These are phyloP conservation scores for Cochlearius cochlearius DNA, from an alignment of 2,113 vertebrate species.

Conservation along the genomic window DNA sequence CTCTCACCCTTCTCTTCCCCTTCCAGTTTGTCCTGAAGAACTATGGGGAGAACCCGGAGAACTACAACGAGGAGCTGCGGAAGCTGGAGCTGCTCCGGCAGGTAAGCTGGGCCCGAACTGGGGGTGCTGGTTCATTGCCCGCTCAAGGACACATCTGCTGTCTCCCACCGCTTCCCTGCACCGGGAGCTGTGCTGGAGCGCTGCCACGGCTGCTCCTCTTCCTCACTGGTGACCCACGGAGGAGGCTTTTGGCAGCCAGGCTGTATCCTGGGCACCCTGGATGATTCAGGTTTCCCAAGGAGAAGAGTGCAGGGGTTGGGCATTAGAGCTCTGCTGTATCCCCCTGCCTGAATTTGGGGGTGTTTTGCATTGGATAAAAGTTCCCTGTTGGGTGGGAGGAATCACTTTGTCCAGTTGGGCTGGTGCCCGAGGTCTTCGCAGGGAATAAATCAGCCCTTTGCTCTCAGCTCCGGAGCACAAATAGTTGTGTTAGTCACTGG, in stretches of 20 bases:
- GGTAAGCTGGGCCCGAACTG: conserved; percentile 56
- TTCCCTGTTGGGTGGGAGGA: background rate
- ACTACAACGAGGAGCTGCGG: conserved; percentile 94
- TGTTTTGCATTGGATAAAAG: background rate
- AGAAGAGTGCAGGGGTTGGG: accelerated
- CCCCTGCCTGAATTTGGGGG: background rate
- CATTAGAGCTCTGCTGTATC: background rate
- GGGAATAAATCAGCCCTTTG: background rate
- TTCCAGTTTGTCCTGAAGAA: conserved; percentile 92
- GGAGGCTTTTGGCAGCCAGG: accelerated
- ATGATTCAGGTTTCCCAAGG: background rate
- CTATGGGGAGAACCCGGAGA: conserved; percentile 95
- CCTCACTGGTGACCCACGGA: accelerated
- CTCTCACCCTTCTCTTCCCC: background rate
- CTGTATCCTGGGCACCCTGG: no score
- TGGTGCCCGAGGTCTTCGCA: background rate
- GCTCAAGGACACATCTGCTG: accelerated
- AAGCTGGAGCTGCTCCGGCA: conserved; percentile 93
- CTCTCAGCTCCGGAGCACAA: background rate
- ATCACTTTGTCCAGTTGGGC: background rate
- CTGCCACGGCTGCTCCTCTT: background rate
- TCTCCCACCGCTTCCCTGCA: background rate
- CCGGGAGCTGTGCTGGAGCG: accelerated
- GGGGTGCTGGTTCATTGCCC: no score
- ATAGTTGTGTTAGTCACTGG: background rate